A percentile compares a stretch with the other conserved stretches of the same genome.
These are phyloP conservation scores for Stomatorhinus ivindoensis DNA, from an alignment of 2,113 vertebrate species.

Conservation along the genomic window DNA sequence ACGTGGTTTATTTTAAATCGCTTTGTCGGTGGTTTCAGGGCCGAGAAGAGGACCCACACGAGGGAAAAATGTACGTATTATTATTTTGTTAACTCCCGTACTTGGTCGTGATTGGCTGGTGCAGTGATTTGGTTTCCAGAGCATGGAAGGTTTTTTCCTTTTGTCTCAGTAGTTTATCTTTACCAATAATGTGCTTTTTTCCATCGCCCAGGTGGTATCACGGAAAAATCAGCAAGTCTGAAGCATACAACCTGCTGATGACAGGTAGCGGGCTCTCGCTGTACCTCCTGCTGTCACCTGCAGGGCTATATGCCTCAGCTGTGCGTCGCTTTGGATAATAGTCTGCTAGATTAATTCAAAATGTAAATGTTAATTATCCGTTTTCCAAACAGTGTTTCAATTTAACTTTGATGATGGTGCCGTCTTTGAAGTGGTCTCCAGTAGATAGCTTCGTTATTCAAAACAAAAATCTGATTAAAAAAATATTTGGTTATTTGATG, in stretches of 20 bases:
- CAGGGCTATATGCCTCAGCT: neutral
- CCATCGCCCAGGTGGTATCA: conserved; percentile 87
- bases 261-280: conserved; percentile 67
- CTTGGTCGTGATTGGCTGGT: neutral
- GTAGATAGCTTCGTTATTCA: neutral
- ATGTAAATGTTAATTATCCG: too few relatives aligned
- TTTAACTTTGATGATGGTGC: neutral
- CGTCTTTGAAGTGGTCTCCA: neutral
- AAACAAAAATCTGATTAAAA: neutral
- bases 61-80: conserved; percentile 93
- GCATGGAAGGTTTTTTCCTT: neutral
- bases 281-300: neutral
- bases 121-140: neutral
- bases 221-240: conserved; percentile 95
- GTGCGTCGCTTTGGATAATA: neutral
- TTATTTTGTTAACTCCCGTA: neutral
- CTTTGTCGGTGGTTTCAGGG: conserved; percentile 58
- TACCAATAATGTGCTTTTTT: conserved; percentile 12
- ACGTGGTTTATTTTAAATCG: neutral
- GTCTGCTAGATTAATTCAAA: neutral
- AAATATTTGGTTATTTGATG: neutral
- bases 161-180: neutral
- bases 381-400: neutral
- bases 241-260: conserved; percentile 95
- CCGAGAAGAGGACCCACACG: conserved; percentile 96